These are phyloP conservation scores for Microtus pennsylvanicus DNA, from an alignment of 2,113 vertebrate species.

Conservation along the genomic window DNA sequence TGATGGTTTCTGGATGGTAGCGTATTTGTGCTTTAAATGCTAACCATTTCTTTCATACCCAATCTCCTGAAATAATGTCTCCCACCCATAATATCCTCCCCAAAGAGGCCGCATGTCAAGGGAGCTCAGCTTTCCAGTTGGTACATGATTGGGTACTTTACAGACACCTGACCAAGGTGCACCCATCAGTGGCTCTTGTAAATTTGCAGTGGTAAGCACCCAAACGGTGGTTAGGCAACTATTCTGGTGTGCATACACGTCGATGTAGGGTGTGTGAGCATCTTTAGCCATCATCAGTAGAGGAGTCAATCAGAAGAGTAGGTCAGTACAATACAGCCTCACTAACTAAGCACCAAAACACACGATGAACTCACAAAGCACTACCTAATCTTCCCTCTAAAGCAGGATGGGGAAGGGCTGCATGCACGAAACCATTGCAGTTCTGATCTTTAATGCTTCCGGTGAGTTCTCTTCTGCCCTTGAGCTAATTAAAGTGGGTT, in stretches of 20 bases:
- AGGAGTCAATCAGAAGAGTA: too few species aligned
- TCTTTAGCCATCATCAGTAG: neutral
- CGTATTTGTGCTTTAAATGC: neutral
- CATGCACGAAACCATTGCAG: neutral
- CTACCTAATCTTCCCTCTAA: neutral
- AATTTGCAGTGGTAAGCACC: neutral
- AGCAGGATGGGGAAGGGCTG: neutral
- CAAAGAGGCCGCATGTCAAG: neutral
- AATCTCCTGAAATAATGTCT: constrained; percentile 15
- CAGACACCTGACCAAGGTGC: neutral
- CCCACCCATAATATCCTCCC: neutral
- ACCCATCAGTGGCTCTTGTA: neutral
- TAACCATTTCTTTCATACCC: neutral
- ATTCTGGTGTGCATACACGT: neutral
- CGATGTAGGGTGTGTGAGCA: neutral
- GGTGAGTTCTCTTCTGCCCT: neutral
- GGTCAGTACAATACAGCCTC: neutral
- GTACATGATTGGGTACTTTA: neutral
- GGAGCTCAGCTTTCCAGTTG: neutral
- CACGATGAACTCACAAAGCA: accelerated
- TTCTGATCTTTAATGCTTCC: neutral
- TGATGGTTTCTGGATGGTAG: neutral
- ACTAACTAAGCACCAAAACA: neutral
- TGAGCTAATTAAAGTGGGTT: neutral
- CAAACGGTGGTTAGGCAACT: neutral